Evolutionary conservation across 2,888 invertebrate genomes (phyloP).

Genomic region (Carterocephalus palaemon): DNA sequence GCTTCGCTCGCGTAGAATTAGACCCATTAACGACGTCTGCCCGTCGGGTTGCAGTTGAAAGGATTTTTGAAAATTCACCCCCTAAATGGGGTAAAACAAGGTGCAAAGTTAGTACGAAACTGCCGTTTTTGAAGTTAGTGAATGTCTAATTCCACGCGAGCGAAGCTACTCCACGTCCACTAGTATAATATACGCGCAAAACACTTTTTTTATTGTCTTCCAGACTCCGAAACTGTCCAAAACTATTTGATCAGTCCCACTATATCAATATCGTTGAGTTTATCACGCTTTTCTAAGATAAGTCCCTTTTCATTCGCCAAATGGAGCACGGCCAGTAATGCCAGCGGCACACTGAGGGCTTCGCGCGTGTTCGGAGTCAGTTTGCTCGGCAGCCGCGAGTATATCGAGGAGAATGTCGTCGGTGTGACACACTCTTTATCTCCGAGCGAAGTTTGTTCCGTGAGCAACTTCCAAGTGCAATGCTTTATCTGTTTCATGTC

Average conservation of each 20-base stretch:
- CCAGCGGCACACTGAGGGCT: conserved; percentile 87
- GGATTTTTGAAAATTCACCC: too few species aligned
- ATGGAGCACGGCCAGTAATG: conserved; percentile 89
- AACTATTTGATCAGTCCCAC: conserved; percentile 51
- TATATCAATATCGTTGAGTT: conserved; percentile 76
- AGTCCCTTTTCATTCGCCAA: conserved; percentile 89
- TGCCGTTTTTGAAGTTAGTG: too few species aligned
- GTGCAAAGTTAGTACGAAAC: too few species aligned
- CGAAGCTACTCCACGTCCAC: too few species aligned
- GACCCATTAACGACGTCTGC: too few species aligned
- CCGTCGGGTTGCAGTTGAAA: too few species aligned
- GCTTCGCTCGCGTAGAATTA: too few species aligned
- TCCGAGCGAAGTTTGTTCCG: conserved; percentile 49
- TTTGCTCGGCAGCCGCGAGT: conserved; percentile 75
- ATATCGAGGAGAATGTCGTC: conserved; percentile 78
- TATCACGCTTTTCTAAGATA: conserved; percentile 68
- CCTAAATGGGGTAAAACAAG: too few species aligned
- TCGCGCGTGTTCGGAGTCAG: conserved; percentile 82
- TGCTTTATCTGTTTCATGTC: conserved; percentile 91
- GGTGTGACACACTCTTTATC: conserved; percentile 59
- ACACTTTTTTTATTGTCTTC: too few species aligned
- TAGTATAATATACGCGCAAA: too few species aligned
- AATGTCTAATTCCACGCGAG: too few species aligned
- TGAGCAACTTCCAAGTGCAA: conserved; percentile 84
- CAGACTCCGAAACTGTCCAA: too few species aligned